Evolutionary conservation across 2,888 invertebrate genomes (phyloP), one percentile per base, ranked within the genome.

Genomic region (Chloroclysta siterata): DNA sequence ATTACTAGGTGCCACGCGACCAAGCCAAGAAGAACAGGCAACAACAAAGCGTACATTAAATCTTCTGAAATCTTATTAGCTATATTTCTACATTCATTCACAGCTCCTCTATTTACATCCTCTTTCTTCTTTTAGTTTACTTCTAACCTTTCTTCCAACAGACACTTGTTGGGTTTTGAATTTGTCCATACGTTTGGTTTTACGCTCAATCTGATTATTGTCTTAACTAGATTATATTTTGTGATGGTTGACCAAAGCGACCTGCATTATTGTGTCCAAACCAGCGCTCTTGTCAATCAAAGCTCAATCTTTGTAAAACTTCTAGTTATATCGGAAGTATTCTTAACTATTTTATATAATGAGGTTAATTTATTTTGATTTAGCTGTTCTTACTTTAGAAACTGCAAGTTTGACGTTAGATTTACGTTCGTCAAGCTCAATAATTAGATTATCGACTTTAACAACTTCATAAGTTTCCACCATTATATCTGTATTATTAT

Each of bases 201-300:
- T 63, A 53, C 60, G 60, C 57, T 69, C 14, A 55, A 51, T 62
- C 53, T 63, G 48, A 55, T 60, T 60, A 57, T 61, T 54, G 53
- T 63, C 46, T 10, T 44, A 50, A 46, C 39, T 57, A 28, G 39
- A 52, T 57, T 46, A 66, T 60, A 50, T 44, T 71, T 79, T 87
- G 87, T 87, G 73, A 87, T 83, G 85, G 72, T 81, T 84, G 85
- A 81, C 80, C 79, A 81, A 69, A 79, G 82, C 71, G 63, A 69
- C 29, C 11, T 6, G 29, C 0, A 5, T 14, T 42, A 15, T 36
- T 7, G 52, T 8, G 15, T 28, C 44, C 7, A 22, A 13, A 29
- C 6, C 28, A 53, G 64, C 67, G 17, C 78, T 82, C 76, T 81
- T 67, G 84, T 84, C 81, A 79, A 80, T 77, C 79, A 72, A 67